A percentile compares a stretch with the other conserved stretches of the same genome.
Evolutionary conservation across 2,888 invertebrate species (phyloP).

Genomic region (Pristionchus entomophagus): DNA sequence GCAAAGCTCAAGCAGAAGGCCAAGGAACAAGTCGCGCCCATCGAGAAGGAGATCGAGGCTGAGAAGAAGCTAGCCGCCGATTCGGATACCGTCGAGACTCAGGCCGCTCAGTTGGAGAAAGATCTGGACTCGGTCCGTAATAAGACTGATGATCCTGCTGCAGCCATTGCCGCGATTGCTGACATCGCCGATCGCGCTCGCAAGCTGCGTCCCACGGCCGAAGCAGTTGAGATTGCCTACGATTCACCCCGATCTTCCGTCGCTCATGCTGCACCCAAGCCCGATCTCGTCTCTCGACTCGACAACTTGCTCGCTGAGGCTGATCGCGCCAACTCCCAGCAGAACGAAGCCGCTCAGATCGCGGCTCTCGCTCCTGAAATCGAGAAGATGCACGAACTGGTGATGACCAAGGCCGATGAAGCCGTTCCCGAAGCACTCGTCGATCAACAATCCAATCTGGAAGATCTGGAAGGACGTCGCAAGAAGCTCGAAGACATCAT

Average conservation of each 20-base stretch:
- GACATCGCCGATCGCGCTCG: conserved; percentile 30
- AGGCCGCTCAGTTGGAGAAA: background rate
- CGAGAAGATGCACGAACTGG: conserved; percentile 54
- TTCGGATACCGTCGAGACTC: conserved; percentile 47
- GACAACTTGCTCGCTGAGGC: conserved; percentile 19
- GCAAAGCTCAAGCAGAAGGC: conserved; percentile 53
- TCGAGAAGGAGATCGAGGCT: conserved; percentile 52
- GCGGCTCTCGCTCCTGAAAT: conserved; percentile 57
- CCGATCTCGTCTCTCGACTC: background rate
- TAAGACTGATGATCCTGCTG: background rate
- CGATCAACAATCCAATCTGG: conserved; percentile 58
- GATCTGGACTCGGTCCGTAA: conserved; percentile 14
- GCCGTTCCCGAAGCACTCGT: conserved; percentile 52
- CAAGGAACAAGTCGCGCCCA: conserved; percentile 7
- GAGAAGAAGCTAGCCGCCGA: conserved; percentile 54
- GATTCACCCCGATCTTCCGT: background rate
- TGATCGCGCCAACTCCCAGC: conserved; percentile 55
- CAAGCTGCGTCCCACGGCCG: conserved; percentile 17
- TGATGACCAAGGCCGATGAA: conserved; percentile 53
- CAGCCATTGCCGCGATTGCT: conserved; percentile 14
- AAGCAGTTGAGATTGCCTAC: conserved; percentile 8
- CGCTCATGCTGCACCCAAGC: conserved; percentile 27
- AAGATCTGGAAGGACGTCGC: conserved; percentile 57
- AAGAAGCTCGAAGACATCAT: conserved; percentile 57
- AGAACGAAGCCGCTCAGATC: conserved; percentile 54